Evolutionary conservation across 1,140 invertebrate species (phyloP).

Genomic region (Leptonema lineaticorne): DNA sequence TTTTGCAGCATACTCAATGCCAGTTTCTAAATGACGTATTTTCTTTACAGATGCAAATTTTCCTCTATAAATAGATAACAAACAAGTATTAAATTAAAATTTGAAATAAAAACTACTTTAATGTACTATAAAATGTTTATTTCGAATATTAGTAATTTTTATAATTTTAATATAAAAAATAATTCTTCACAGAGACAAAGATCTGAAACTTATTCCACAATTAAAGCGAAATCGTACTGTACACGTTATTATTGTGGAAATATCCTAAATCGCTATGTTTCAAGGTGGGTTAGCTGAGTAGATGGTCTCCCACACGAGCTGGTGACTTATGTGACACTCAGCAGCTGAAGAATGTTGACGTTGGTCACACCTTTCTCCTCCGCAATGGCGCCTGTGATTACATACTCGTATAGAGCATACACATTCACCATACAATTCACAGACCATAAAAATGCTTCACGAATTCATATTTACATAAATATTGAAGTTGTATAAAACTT

Average conservation of each 20-base stretch:
- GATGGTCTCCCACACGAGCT: constrained; percentile 23
- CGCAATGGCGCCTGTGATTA: constrained; percentile 16
- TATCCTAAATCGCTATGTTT: constrained; percentile 4
- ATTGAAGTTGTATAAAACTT: no score
- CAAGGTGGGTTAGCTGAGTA: constrained; percentile 13
- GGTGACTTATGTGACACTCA: constrained; percentile 22
- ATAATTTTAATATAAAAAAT: no score
- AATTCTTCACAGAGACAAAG: no score
- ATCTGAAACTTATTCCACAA: neutral
- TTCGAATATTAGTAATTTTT: no score
- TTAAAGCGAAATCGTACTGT: neutral
- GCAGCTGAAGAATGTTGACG: constrained; percentile 22
- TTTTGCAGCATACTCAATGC: constrained; percentile 90
- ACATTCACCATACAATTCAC: neutral
- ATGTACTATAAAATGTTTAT: no score
- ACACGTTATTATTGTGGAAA: neutral
- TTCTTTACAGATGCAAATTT: constrained; percentile 93
- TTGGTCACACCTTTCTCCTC: constrained; percentile 27
- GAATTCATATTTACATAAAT: no score
- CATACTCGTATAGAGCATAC: neutral
- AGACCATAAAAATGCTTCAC: no score
- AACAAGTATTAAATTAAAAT: no score
- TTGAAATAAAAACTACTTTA: no score
- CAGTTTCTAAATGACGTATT: constrained; percentile 81
- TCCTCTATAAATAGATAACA: constrained; percentile 69